Percentiles rank a stretch among this genome's conserved stretches.
phyloP scores from a whole-genome alignment of 2,113 vertebrate species.

The Cheirogaleus medius region DNA sequence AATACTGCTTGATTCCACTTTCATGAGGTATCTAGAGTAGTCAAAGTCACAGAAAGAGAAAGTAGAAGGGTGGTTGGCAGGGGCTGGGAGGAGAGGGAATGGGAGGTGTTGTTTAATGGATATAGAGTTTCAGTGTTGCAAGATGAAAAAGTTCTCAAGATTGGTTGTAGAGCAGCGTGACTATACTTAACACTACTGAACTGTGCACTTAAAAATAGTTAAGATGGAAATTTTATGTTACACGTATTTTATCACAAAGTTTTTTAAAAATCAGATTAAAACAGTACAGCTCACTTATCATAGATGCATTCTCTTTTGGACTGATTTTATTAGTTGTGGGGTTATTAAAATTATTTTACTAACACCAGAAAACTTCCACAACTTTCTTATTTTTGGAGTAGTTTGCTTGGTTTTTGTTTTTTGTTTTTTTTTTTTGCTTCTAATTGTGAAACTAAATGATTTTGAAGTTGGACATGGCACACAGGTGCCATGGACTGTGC shows the following conservation, averaged over 20 bases:
- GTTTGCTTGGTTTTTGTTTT: background rate
- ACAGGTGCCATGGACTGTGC: background rate
- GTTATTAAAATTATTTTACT: background rate
- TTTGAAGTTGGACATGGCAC: conserved; percentile 38
- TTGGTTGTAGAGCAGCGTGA: background rate
- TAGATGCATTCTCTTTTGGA: background rate
- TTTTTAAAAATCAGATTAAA: background rate
- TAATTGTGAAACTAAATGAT: conserved; percentile 3
- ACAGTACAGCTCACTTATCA: background rate
- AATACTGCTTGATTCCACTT: background rate
- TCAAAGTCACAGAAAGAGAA: background rate
- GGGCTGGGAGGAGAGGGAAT: rapidly evolving
- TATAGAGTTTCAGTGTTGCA: background rate
- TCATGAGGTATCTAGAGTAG: background rate
- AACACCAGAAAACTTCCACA: background rate
- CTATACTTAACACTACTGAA: background rate
- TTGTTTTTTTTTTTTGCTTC: background rate
- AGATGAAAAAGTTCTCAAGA: background rate
- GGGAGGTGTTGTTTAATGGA: background rate
- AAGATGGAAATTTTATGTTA: background rate
- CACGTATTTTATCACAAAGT: background rate
- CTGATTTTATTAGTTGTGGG: background rate
- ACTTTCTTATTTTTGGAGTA: conserved; percentile 25
- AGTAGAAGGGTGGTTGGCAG: background rate
- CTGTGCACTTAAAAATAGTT: background rate